These are phyloP conservation scores for Fukomys damarensis DNA, from an alignment of 2,113 vertebrate genomes.

Conservation along the genomic window DNA sequence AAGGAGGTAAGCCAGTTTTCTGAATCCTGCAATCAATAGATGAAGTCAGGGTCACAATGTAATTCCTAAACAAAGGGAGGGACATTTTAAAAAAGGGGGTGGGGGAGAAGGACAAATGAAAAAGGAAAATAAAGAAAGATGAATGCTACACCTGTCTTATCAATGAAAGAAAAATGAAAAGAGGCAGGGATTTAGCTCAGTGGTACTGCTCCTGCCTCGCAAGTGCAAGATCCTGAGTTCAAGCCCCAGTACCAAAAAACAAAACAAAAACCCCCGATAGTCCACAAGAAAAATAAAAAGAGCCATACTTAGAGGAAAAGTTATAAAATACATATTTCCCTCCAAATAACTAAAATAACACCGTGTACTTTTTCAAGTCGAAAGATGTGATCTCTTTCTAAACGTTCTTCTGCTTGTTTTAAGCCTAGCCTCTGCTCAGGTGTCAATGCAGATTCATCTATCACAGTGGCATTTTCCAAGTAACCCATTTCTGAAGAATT, in stretches of 20 bases:
- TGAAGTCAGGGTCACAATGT: constrained; percentile 29
- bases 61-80: constrained; percentile 18
- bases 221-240: too few relatives aligned
- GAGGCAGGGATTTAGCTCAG: too few relatives aligned
- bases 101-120: neutral
- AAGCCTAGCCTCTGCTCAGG: constrained; percentile 96
- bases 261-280: too few relatives aligned
- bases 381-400: constrained; percentile 97
- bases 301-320: constrained; percentile 39
- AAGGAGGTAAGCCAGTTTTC: neutral
- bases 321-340: constrained; percentile 67
- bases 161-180: constrained; percentile 22
- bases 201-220: too few relatives aligned
- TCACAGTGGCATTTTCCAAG: constrained; percentile 85
- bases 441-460: constrained; percentile 90
- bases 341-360: constrained; percentile 73
- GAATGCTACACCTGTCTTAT: neutral
- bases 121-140: neutral
- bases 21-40: constrained; percentile 26
- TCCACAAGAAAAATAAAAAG: neutral
- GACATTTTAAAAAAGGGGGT: neutral
- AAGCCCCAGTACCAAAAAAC: too few relatives aligned
- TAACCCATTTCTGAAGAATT: constrained; percentile 85
- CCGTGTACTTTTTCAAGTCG: constrained; percentile 93
- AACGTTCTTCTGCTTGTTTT: constrained; percentile 97